phyloP scores from a whole-genome alignment of 37 sponge, comb jelly and placozoan genomes.

The Spongilla lacustris region DNA sequence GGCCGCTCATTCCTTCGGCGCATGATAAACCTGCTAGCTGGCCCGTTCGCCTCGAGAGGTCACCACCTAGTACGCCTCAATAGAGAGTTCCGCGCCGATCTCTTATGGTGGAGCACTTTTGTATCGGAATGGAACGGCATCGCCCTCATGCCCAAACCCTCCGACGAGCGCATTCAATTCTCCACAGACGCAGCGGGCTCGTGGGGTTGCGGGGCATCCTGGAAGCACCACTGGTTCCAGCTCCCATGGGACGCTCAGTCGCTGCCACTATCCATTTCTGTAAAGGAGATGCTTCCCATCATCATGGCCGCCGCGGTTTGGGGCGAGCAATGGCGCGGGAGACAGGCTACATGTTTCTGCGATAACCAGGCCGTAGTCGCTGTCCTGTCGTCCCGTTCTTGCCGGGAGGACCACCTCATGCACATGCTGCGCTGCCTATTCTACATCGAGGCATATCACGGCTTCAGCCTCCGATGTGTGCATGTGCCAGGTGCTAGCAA shows the following conservation, averaged over 20 bases:
- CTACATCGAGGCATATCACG: conserved; percentile 27
- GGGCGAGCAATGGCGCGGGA: conserved; percentile 20
- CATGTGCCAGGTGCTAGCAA: conserved; percentile 22
- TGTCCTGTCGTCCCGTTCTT: too few relatives aligned
- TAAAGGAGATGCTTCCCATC: conserved; percentile 30
- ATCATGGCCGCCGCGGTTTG: conserved; percentile 39
- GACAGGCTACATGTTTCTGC: not conserved
- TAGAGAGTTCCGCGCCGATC: not conserved
- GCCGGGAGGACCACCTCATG: too few relatives aligned
- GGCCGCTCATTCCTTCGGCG: conserved; percentile 17
- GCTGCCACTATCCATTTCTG: conserved; percentile 1
- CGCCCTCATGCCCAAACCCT: not conserved
- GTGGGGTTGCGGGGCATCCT: conserved; percentile 38
- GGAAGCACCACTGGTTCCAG: conserved; percentile 35
- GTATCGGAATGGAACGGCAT: conserved; percentile 22
- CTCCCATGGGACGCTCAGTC: conserved; percentile 9
- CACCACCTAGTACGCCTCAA: conserved; percentile 32
- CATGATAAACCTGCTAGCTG: not conserved
- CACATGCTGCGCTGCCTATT: too few relatives aligned
- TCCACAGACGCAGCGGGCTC: conserved; percentile 26
- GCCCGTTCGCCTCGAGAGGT: not conserved
- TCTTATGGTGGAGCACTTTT: conserved; percentile 30
- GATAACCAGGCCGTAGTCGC: too few relatives aligned
- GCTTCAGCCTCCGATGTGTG: not conserved
- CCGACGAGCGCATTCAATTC: not conserved